Evolutionary conservation across 2,113 vertebrate species (phyloP), one percentile per base, ranked within the genome.

Genomic region (Loxodonta africana): DNA sequence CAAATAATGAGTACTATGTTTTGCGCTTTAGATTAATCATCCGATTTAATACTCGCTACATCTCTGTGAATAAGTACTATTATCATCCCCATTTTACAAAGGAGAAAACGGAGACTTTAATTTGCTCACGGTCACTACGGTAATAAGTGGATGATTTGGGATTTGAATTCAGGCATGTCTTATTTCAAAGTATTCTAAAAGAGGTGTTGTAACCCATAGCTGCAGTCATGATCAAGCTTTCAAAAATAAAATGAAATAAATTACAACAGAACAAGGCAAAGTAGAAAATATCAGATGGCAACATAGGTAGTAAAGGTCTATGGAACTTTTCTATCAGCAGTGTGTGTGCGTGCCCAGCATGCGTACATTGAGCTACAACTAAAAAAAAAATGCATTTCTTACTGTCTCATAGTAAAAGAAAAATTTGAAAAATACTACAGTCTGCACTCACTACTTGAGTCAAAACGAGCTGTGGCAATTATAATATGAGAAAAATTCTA

Each of bases 381-480:
- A 15, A 53, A 62, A 62, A 62, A 74, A 92, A 92, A 94, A 90
- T 65, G 15, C 15, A 63, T 80, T 86, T 94, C 51, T 86, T 89
- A 67, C 57, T 80, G 6, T 77, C 90, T 26, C 41, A 71, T 21
- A 65, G 65, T 76, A 85, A 78, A 83, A 74, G 53, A 80, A 67
- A 80, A 76, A 8, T 48, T 86, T 65, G 53, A 89, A 95, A 94
- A 92, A 73, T 60, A 90, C 8, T 83, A 53, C 15, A 37, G 33
- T 81, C 65, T 89, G 88, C 10, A 85, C 11, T 88, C 41, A 33
- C 26, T 18, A 80, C 46, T 91, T 7, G 20, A 90, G 74, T 90
- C n/a, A 91, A 87, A 96, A 96, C 84, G 48, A 92, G 90, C 69
- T 28, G 9, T 94, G 48, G 48, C 51, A 92, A 90, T 87, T 90